phyloP scores from a whole-genome alignment of 2,888 invertebrate species.

The Cerastis rubricosa region DNA sequence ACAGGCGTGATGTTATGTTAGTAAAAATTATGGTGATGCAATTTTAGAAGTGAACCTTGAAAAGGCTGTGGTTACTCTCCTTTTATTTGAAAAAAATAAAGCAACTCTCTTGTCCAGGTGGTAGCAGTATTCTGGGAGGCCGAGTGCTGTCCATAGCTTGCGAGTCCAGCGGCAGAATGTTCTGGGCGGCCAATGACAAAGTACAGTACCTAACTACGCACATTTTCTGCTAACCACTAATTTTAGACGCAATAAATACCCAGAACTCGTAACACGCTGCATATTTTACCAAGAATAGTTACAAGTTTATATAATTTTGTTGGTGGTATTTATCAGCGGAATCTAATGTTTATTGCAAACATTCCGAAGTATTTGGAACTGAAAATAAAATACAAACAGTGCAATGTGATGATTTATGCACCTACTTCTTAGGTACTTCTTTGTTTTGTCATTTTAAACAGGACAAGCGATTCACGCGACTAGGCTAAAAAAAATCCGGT shows the following conservation, averaged over 20 bases:
- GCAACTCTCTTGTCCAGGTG: conserved; percentile 74
- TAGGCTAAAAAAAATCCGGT: background rate
- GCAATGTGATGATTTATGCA: background rate
- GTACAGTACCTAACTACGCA: conserved; percentile 75
- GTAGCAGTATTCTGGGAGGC: conserved; percentile 91
- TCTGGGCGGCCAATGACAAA: conserved; percentile 96
- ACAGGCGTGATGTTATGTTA: too few relatives aligned
- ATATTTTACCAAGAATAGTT: conserved; percentile 40
- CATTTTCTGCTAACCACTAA: conserved; percentile 36
- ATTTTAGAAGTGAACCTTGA: too few relatives aligned
- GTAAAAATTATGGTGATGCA: too few relatives aligned
- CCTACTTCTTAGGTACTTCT: background rate
- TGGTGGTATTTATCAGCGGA: conserved; percentile 43
- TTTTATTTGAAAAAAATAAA: too few relatives aligned
- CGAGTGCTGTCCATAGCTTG: conserved; percentile 93
- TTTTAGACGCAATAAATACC: conserved; percentile 47
- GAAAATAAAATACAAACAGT: conserved; percentile 11
- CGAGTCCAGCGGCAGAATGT: conserved; percentile 94
- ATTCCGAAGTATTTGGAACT: conserved; percentile 26
- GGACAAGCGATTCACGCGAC: background rate
- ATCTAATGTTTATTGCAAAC: conserved; percentile 40
- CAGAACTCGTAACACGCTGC: conserved; percentile 40
- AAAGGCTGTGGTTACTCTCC: too few relatives aligned
- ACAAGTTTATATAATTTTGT: conserved; percentile 40
- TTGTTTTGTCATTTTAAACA: conserved; percentile 12